Conservation (phyloP, 1,140 invertebrate species). For the Zophobas morio region DNA sequence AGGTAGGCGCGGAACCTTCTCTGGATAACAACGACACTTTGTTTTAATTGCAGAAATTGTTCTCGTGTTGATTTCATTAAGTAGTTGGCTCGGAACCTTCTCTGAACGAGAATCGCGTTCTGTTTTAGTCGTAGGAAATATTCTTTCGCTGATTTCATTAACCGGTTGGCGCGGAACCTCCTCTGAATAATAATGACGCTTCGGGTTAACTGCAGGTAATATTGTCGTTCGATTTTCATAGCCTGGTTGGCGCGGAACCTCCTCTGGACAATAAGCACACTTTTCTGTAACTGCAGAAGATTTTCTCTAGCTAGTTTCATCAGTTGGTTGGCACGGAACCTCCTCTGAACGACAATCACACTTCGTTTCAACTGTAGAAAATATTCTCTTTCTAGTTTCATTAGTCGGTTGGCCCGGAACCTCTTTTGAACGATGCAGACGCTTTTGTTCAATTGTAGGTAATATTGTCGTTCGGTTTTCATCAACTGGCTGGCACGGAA, state of each 20-base stretch:
- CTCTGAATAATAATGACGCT: slow-evolving; percentile 69
- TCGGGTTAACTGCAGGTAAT: slow-evolving; percentile 62
- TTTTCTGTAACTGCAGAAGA: slow-evolving; percentile 41
- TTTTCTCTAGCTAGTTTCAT: slow-evolving; percentile 54
- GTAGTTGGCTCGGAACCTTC: slow-evolving; percentile 58
- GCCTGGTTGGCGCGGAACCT: slow-evolving; percentile 64
- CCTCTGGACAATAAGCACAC: slow-evolving; percentile 54
- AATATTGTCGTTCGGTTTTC: slow-evolving; percentile 1
- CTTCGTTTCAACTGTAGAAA: slow-evolving; percentile 64
- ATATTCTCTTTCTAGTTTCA: slow-evolving; percentile 60
- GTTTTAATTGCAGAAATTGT: slow-evolving; percentile 62
- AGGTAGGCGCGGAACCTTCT: slow-evolving; percentile 58
- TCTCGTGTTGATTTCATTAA: slow-evolving; percentile 52
- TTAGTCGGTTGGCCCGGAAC: slow-evolving; percentile 64
- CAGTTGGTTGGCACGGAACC: slow-evolving; percentile 58
- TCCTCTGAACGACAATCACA: slow-evolving; percentile 60
- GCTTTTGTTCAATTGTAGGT: slow-evolving; percentile 58
- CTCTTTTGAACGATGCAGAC: slow-evolving; percentile 66
- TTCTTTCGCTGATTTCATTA: slow-evolving; percentile 61
- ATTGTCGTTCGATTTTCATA: slow-evolving; percentile 59
- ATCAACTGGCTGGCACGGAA: slow-evolving; percentile 1
- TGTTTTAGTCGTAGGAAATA: slow-evolving; percentile 56
- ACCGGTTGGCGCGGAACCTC: slow-evolving; percentile 66
- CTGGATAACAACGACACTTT: slow-evolving; percentile 61
- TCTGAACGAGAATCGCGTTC: slow-evolving; percentile 58